phyloP scores from a whole-genome alignment of 2,113 vertebrate species.

The Sander lucioperca region DNA sequence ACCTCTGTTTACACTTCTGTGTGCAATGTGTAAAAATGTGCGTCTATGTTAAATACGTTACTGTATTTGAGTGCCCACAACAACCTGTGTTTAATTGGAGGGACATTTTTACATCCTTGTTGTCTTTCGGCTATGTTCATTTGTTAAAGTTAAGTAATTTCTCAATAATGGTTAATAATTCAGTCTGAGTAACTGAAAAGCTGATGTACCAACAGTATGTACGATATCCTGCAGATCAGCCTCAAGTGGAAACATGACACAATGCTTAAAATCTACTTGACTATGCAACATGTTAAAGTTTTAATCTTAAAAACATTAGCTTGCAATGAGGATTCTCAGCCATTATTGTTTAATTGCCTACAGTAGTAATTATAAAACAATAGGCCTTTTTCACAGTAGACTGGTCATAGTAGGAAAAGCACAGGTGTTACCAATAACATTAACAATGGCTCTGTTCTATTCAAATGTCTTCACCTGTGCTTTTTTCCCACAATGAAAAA shows the following conservation, averaged over 20 bases:
- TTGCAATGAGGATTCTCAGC: not conserved
- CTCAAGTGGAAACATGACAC: not conserved
- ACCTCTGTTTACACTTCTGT: not conserved
- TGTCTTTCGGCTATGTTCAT: not conserved
- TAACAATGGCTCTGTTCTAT: not conserved
- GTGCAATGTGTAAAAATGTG: not conserved
- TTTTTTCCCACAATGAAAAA: not conserved
- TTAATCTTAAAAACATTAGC: not conserved
- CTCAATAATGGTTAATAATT: not conserved
- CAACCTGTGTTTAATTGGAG: not conserved
- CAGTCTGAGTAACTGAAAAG: not conserved
- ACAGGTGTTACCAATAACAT: not conserved
- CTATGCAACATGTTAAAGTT: not conserved
- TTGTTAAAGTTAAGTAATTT: not conserved
- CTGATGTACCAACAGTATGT: not conserved
- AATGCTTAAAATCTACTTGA: not conserved
- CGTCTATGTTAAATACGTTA: not conserved
- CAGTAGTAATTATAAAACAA: not conserved
- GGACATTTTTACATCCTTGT: not conserved
- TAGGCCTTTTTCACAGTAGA: not conserved
- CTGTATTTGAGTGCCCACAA: not conserved
- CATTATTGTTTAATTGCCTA: not conserved
- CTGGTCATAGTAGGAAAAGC: not conserved
- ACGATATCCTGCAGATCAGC: not conserved
- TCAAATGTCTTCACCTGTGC: not conserved